phyloP scores from a whole-genome alignment of 2,113 vertebrate species.

The Chloebia gouldiae region DNA sequence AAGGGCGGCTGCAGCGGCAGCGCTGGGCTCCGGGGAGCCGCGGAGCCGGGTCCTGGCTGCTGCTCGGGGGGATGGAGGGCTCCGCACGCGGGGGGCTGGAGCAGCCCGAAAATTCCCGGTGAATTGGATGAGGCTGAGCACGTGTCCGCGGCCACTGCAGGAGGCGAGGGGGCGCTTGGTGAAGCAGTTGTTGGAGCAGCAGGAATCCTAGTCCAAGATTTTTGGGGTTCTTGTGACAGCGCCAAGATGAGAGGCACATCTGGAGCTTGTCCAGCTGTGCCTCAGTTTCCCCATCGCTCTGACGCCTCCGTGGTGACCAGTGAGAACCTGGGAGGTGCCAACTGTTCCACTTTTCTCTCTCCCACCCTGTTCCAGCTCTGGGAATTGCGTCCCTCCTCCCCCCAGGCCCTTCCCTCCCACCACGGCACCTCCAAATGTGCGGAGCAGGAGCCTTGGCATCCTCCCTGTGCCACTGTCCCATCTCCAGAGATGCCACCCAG shows the following conservation, averaged over 20 bases:
- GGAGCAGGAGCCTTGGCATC: not conserved
- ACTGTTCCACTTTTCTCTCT: not conserved
- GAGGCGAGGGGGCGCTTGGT: accelerated
- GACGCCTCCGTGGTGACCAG: too few species aligned
- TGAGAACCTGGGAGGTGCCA: not conserved
- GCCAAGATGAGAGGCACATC: accelerated
- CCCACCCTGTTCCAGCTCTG: not conserved
- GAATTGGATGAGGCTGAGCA: not conserved
- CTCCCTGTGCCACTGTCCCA: accelerated
- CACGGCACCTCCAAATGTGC: not conserved
- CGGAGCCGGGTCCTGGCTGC: accelerated
- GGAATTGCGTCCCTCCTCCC: not conserved
- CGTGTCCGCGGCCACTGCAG: not conserved
- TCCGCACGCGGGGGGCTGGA: accelerated
- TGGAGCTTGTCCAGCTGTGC: not conserved
- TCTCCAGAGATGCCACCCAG: not conserved
- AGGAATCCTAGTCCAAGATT: accelerated
- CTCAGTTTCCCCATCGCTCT: not conserved
- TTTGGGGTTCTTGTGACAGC: not conserved
- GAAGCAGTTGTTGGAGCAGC: not conserved
- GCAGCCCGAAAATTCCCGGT: not conserved
- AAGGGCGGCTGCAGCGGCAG: not conserved
- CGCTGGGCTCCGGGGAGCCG: not conserved
- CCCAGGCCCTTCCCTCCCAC: not conserved
- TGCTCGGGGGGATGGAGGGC: accelerated